These are phyloP conservation scores for Cheilosia pagana DNA, from an alignment of 2,888 invertebrate genomes.

Conservation along the genomic window DNA sequence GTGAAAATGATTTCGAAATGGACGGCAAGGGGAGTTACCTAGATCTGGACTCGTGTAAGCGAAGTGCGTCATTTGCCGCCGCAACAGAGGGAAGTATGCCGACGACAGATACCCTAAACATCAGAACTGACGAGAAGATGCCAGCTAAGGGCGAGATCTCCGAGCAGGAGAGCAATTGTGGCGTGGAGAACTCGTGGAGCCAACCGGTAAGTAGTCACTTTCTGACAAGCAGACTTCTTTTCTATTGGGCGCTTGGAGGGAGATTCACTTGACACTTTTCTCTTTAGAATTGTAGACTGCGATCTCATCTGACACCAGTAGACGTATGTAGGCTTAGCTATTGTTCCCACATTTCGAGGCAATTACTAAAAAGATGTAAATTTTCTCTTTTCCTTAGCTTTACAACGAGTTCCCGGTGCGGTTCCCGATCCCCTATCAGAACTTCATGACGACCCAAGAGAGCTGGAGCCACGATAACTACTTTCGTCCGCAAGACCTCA, in stretches of 20 bases:
- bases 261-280: constrained; percentile 25
- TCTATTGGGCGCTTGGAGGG: constrained; percentile 3
- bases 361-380: not conserved
- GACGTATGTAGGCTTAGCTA: constrained; percentile 17
- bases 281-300: constrained; percentile 31
- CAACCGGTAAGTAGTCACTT: constrained; percentile 85
- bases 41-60: constrained; percentile 82
- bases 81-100: constrained; percentile 82
- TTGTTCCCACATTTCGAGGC: not conserved
- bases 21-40: constrained; percentile 82
- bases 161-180: constrained; percentile 93
- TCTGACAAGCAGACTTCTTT: not conserved
- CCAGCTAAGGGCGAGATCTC: constrained; percentile 94
- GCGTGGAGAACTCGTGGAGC: constrained; percentile 90
- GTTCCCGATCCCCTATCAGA: constrained; percentile 78
- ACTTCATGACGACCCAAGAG: constrained; percentile 76
- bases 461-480: constrained; percentile 82
- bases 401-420: constrained; percentile 82
- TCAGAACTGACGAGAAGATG: constrained; percentile 94
- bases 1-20: constrained; percentile 80
- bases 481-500: constrained; percentile 81
- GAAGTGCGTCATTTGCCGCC: constrained; percentile 80
- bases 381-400: constrained; percentile 76
- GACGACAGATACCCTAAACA: constrained; percentile 86
- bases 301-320: constrained; percentile 18